Evolutionary conservation across 2,888 invertebrate species (phyloP), one percentile per base, ranked within the genome.

Genomic region (Drosophila prostipennis): DNA sequence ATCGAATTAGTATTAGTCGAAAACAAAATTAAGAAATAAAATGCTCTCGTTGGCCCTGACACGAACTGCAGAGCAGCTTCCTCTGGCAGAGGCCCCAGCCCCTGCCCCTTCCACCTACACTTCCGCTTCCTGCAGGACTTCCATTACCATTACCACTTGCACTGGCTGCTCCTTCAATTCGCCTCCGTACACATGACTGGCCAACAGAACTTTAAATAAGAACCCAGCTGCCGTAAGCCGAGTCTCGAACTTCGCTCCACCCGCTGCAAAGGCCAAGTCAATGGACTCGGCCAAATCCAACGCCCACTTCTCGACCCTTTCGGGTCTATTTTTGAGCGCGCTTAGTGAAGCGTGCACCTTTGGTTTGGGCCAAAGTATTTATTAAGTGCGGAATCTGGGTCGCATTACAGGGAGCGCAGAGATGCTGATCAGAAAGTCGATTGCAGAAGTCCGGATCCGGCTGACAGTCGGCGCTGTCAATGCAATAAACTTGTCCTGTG

Each of bases 11-110:
- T 85, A 79, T 87, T 79, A 72, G 76, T 74, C 57, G 60, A 74
- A 84, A 75, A 79, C 72, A 77, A 85, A 87, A 87, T 82, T 87
- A 87, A 87, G 87, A 82, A 81, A 87, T 85, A 85, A 72, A 71
- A 71, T 63, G 57, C 77, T 72, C 34, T 52, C 46, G 69, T 69
- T 61, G 76, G 68, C 68, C 59, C 68, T 73, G 61, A 67, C 79
- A 81, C 59, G 60, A 51, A 55, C 46, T 71, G 72, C 53, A 39
- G 45, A 26, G 23, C 16, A 26, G 71, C 32, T 42, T 45, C 29
- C 34, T 13, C 46, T 26, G 23, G 7, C 26, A n/a, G 3, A 1
- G 3, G 7, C 7, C 26, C 45, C 23, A n/a, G 8, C 45, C n/a
- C 3, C 13, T 37, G 11, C 49, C 13, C 23, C 13, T 29, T n/a